Base-by-base conservation (phyloP, 2,888 invertebrate genomes). In the Melipona bicolor region DNA sequence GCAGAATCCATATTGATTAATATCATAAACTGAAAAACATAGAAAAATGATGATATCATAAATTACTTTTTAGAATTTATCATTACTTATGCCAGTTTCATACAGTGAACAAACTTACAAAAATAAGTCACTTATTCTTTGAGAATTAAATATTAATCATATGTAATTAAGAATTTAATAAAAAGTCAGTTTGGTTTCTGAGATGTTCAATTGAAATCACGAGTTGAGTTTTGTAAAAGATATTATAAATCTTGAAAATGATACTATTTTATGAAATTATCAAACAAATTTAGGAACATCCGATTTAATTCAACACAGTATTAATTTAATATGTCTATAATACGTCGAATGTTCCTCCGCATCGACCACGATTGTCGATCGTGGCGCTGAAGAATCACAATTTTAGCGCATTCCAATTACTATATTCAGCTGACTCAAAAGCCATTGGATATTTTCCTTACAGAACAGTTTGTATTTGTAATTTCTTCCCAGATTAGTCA, bases 371-470 rank as follows among this genome's bases (percentile, higher is more conserved):
- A 54, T 54, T 56, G 75, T 67, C 56, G 43, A 56, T 68, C 17
- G 27, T 43, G 9, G 15, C 11, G 56, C 49, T 68, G 75, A 76
- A 27, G 62, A 77, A 75, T 54, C 27, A 75, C 49, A 21, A 78
- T 82, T 80, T 85, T 82, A 75, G 85, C 85, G 32, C 70, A 82
- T 85, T 80, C 88, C 79, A 24, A 54, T 32, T 76, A 27, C 36
- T n/a, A 43, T 52, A 50, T 68, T 68, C 43, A 64, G 77, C 77
- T 85, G 80, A 83, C 76, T 83, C 87, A 87, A 77, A 56, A 43
- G 36, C 17, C 54, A 64, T 64, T 36, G 56, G 67, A 68, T 49
- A 68, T 85, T 80, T 80, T 73, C 67, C 21, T 19, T 65, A 27
- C n/a, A 43, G 52, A 49, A 71, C 19, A 21, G 32, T 61, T 79